Conservation (phyloP, 2,797 vertebrate genomes). For the Coluber constrictor region DNA sequence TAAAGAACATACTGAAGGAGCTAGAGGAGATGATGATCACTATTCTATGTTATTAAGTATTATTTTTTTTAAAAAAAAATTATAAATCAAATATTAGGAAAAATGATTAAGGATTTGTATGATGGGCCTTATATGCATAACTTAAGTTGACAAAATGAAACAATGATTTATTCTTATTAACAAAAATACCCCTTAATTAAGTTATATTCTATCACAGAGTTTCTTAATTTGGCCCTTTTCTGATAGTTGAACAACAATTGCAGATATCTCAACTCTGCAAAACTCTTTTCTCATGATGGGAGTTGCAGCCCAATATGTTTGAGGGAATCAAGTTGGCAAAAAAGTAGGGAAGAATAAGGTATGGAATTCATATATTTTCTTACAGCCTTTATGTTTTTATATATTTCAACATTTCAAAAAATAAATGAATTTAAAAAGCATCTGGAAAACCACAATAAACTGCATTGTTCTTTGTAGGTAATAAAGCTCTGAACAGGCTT, state of each 20-base stretch:
- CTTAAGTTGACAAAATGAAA: background rate
- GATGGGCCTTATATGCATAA: background rate
- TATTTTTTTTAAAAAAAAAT: background rate
- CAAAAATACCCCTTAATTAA: background rate
- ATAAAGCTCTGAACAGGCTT: background rate
- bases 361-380: background rate
- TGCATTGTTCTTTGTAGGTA: background rate
- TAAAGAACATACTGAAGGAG: background rate
- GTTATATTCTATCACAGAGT: background rate
- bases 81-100: background rate
- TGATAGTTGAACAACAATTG: background rate
- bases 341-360: background rate
- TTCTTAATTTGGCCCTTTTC: background rate
- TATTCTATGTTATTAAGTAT: background rate
- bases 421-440: background rate
- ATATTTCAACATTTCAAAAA: background rate
- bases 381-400: background rate
- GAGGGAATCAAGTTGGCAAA: background rate
- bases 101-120: background rate
- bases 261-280: background rate
- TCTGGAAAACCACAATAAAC: background rate
- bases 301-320: background rate
- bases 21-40: background rate
- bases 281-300: background rate
- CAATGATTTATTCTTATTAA: background rate